Base-by-base conservation (phyloP, 1,140 invertebrate genomes). In the Hestina assimilis region DNA sequence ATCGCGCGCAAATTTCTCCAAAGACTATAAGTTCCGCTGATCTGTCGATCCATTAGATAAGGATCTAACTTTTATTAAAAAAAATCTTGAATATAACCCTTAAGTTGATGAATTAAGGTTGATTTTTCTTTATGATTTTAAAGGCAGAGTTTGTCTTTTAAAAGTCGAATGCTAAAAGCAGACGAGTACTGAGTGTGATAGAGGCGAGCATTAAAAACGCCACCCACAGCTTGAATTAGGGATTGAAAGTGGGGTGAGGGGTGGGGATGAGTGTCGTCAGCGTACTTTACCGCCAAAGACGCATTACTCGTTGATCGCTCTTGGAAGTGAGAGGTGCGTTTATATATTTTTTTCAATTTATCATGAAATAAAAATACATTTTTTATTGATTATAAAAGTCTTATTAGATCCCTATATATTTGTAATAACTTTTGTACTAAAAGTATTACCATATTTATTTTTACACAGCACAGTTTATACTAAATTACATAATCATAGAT, bases 1-100 rank as follows among this genome's bases (percentile, higher is more conserved):
- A 66, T 71, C 63, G 69, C 61, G 75, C 50, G 66, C 72, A 58
- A 70, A 73, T 76, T 75, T 75, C 78, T 82, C 72, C 65, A 78
- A 87, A 85, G 82, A 79, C 75, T 70, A 66, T 72, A 69, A 71
- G 76, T 80, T 69, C 61, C 64, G 61, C 57, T 75, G 67, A 83
- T 76, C 66, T 69, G 65, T 73, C 77, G 72, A 67, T 56, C 72
- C 63, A 78, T 81, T 78, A 79, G 75, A 82, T 78, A 80, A 65
- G 59, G 78, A 75, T 76, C 69, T 81, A 79, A 80, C 61, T 75
- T 72, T 54, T 54, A 46, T 63, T 66, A 38, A 28, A 26, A 9
- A 38, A 42, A 21, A 41, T 45, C 47, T 54, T 23, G 17, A 77
- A 63, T 71, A 45, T 72, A 38, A 46, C 57, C 61, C 54, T 60